Conservation (phyloP, 1,140 invertebrate genomes). For the Bombus sibiricus region DNA sequence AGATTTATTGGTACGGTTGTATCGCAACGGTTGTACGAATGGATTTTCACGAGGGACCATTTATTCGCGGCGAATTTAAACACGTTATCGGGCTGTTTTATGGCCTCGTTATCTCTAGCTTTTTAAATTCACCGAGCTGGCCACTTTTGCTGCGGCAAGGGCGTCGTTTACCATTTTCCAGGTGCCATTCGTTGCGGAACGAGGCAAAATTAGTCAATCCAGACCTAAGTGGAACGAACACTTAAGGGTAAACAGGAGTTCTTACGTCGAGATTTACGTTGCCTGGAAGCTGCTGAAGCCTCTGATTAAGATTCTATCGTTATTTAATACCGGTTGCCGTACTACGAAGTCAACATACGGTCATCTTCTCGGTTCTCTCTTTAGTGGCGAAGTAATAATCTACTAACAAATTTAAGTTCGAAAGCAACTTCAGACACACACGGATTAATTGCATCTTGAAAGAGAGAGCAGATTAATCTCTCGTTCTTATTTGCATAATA, state of each 20-base stretch:
- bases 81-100: conserved; percentile 21
- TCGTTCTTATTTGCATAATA: no score
- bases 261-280: background rate
- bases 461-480: no score
- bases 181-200: background rate
- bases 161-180: background rate
- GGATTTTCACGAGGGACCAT: background rate
- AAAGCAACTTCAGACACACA: background rate
- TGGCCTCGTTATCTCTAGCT: conserved; percentile 1
- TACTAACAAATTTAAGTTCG: background rate
- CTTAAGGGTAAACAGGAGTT: conserved; percentile 5
- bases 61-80: background rate
- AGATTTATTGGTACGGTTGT: background rate
- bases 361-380: background rate
- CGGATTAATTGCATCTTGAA: background rate
- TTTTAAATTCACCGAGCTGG: background rate
- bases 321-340: background rate
- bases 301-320: conserved; percentile 1
- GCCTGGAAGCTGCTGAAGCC: background rate
- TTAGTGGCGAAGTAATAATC: background rate
- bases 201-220: background rate
- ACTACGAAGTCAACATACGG: background rate
- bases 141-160: background rate
- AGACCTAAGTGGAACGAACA: background rate
- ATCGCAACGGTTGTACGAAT: background rate